phyloP scores from a whole-genome alignment of 92 coral and sea anemone species.

The Palythoa caribaeorum region DNA sequence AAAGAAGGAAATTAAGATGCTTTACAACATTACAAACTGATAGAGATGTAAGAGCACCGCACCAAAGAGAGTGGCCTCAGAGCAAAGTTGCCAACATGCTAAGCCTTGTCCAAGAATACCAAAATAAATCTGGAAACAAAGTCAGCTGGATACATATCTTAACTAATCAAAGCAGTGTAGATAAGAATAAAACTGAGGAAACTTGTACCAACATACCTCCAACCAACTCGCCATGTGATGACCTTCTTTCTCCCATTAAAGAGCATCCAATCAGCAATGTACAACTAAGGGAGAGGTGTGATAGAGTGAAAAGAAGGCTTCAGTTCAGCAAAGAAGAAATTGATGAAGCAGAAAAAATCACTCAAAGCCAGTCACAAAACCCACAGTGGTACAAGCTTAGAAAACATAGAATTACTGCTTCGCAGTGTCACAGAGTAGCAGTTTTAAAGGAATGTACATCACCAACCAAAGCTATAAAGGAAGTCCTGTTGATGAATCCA shows the following conservation, averaged over 20 bases:
- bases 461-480: constrained; percentile 43
- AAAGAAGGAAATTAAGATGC: neutral
- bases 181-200: too few relatives aligned
- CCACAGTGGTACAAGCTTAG: constrained; percentile 30
- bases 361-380: constrained; percentile 27
- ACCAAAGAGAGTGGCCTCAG: constrained; percentile 32
- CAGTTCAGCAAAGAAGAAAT: constrained; percentile 17
- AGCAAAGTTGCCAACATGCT: neutral
- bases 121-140: constrained; percentile 1
- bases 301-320: constrained; percentile 32
- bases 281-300: constrained; percentile 24
- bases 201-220: neutral
- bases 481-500: constrained; percentile 21
- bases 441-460: constrained; percentile 34
- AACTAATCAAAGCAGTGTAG: neutral
- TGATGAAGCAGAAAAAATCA: constrained; percentile 15
- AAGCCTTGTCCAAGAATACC: neutral
- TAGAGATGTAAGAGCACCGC: constrained; percentile 25
- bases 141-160: neutral
- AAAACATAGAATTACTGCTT: constrained; percentile 39
- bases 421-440: constrained; percentile 41
- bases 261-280: constrained; percentile 10
- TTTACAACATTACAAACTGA: neutral
- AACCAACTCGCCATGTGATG: neutral
- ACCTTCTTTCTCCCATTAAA: neutral